Base-by-base conservation (phyloP, 2,797 vertebrate genomes). In the Cynopterus sphinx region DNA sequence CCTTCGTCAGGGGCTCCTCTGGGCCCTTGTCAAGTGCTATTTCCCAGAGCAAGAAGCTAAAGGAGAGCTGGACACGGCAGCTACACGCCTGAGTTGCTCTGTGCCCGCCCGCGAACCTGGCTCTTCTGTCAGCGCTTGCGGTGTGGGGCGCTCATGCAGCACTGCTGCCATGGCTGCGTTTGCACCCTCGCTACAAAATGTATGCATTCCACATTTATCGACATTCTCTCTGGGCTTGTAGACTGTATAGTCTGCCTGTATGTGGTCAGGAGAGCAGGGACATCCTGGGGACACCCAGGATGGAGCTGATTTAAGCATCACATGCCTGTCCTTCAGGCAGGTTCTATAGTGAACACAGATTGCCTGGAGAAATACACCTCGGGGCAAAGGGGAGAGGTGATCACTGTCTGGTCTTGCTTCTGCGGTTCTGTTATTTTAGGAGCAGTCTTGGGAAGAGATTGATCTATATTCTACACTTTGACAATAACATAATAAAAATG, bases 71-170 rank as follows among this genome's bases (percentile, higher is more conserved):
- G 41, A 67, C 0, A 2, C 9, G 9, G 43, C 21, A n/a, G 79
- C 70, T 36, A 57, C 19, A 31, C 41, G 73, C 39, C 55, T 67
- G 16, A n/a, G 67, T 73, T 87, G n/a, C 55, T 21, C 15, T 10
- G 43, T 36, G 63, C 53, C 24, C 0, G 0, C 21, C 53, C 17
- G 2, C 43, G 22, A 39, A 36, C 31, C 61, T 51, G 63, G 75
- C 77, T 26, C 65, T 33, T 28, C 3, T 7, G 11, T 33, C 33
- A 16, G n/a, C 0, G 2, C 7, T n/a, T 2, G 4, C 6, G 0
- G 2, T 65, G 39, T 10, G 2, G 43, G 24, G 6, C 2, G 2
- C 33, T 81, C 39, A 28, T 7, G 17, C 19, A 9, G 8, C 22
- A 16, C 36, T 3, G 3, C 71, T 43, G 8, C 71, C 0, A 0